These are phyloP conservation scores for Cylloceria caligata DNA, from an alignment of 2,888 invertebrate species.

Conservation along the genomic window DNA sequence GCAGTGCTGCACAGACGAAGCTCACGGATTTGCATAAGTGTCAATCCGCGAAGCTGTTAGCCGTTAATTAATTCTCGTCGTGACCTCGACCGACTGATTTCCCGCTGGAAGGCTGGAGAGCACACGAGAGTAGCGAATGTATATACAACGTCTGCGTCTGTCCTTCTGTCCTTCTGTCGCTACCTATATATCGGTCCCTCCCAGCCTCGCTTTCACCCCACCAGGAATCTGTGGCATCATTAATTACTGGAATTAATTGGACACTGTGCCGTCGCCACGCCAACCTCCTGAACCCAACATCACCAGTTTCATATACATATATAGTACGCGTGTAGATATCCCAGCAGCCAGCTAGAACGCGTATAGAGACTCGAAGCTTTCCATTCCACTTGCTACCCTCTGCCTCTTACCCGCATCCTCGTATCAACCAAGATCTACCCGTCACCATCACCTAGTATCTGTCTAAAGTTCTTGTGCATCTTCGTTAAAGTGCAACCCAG, in stretches of 20 bases:
- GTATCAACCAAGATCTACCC: slow-evolving; percentile 30
- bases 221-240: slow-evolving; percentile 68
- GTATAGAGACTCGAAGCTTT: slow-evolving; percentile 12
- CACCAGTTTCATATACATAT: slow-evolving; percentile 32
- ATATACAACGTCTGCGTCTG: slow-evolving; percentile 30
- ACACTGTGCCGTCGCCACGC: slow-evolving; percentile 65
- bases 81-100: slow-evolving; percentile 68
- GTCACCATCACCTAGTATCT: slow-evolving; percentile 14
- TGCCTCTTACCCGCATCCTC: slow-evolving; percentile 32
- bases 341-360: slow-evolving; percentile 3
- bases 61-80: slow-evolving; percentile 67
- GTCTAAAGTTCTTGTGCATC: slow-evolving; percentile 37
- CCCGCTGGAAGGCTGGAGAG: slow-evolving; percentile 62
- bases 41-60: slow-evolving; percentile 67
- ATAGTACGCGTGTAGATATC: background rate
- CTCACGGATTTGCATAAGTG: slow-evolving; percentile 64
- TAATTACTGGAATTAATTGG: slow-evolving; percentile 70
- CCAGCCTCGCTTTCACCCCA: slow-evolving; percentile 53
- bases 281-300: slow-evolving; percentile 48
- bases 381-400: background rate
- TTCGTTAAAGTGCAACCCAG: no score
- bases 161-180: no score
- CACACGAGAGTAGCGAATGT: slow-evolving; percentile 15
- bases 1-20: slow-evolving; percentile 37
- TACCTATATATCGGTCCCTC: slow-evolving; percentile 44